A percentile compares a stretch with the other conserved stretches of the same genome.
These are phyloP conservation scores for Struthidea cinerea DNA, from an alignment of 2,113 vertebrate species.

Conservation along the genomic window DNA sequence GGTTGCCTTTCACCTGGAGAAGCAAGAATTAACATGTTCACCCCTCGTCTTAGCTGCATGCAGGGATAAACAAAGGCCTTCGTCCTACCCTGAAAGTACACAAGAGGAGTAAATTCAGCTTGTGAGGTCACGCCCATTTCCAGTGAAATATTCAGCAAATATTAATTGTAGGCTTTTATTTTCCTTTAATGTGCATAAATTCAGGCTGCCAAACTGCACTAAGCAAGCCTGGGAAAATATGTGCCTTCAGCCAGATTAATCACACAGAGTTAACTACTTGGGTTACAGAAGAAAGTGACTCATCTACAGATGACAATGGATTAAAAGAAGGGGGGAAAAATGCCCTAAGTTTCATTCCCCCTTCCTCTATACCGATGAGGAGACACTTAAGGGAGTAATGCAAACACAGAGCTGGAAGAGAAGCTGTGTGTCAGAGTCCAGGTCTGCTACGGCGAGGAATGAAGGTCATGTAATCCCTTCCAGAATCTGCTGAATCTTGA, in stretches of 20 bases:
- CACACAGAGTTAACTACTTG: not conserved
- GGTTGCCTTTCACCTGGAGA: not conserved
- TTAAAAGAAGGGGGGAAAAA: not conserved
- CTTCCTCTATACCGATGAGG: not conserved
- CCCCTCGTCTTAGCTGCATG: not conserved
- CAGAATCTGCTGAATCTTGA: not conserved
- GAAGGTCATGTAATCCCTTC: not conserved
- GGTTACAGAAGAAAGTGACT: conserved; percentile 10
- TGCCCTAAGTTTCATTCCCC: not conserved
- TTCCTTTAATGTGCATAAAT: not conserved
- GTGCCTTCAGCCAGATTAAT: not conserved
- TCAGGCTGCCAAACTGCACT: not conserved
- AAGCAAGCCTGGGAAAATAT: not conserved
- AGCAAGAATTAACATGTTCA: conserved; percentile 11
- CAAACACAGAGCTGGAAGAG: not conserved
- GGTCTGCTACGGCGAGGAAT: not conserved
- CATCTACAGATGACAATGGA: not conserved
- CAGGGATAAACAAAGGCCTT: not conserved
- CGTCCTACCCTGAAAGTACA: not conserved
- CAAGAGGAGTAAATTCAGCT: not conserved
- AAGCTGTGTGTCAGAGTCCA: not conserved
- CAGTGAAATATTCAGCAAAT: not conserved
- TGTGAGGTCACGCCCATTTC: not conserved
- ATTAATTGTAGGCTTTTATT: not conserved
- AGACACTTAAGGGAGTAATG: not conserved